Percentiles rank a stretch among this genome's conserved stretches.
These are phyloP conservation scores for Turnix velox DNA, from an alignment of 2,113 vertebrate species.

Conservation along the genomic window DNA sequence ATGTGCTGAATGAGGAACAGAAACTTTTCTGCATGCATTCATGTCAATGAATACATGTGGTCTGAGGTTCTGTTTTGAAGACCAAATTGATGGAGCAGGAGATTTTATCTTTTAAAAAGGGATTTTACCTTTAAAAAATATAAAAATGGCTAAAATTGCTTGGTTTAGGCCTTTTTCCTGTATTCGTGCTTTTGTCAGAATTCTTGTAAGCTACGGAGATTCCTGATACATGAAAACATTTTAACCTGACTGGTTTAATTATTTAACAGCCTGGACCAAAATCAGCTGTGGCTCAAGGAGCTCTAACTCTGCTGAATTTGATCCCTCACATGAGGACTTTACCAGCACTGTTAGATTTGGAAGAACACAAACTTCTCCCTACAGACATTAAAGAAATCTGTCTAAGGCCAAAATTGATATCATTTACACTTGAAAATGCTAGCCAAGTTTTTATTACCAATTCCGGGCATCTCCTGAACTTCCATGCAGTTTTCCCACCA, in stretches of 20 bases:
- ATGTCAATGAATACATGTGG: neutral
- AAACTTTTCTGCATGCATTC: neutral
- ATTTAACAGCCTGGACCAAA: constrained; percentile 22
- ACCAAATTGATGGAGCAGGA: neutral
- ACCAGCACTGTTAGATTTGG: neutral
- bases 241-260: constrained; percentile 35
- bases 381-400: neutral
- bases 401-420: neutral
- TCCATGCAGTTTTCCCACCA: neutral
- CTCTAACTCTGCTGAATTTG: neutral
- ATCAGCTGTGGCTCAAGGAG: neutral
- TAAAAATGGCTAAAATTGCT: neutral
- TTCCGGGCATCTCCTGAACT: neutral
- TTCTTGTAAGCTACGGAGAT: constrained; percentile 20
- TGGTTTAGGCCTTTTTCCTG: neutral
- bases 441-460: neutral
- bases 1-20: neutral
- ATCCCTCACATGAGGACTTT: neutral
- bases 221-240: neutral
- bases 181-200: neutral
- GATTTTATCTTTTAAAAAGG: no score
- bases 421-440: neutral
- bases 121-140: no score
- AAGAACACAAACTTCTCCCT: neutral
- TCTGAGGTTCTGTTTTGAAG: neutral